phyloP scores from a whole-genome alignment of 2,888 invertebrate genomes.

The Orthonychiurus folsomi region DNA sequence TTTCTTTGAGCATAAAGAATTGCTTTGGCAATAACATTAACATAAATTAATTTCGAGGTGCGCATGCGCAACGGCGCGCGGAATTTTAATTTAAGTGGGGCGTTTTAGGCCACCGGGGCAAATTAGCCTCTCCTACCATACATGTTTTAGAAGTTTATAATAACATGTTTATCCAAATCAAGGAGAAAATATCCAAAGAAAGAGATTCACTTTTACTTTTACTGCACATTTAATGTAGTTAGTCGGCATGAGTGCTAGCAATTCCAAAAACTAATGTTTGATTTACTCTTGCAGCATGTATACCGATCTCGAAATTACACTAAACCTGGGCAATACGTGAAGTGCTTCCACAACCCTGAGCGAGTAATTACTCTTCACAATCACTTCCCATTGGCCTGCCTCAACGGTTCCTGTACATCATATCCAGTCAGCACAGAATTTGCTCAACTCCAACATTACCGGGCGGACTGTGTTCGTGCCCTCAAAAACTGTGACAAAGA shows the following conservation, averaged over 20 bases:
- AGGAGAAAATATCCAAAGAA: too few species aligned
- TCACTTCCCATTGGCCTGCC: constrained; percentile 81
- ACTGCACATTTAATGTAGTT: too few species aligned
- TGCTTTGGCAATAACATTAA: too few species aligned
- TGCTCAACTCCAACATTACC: constrained; percentile 87
- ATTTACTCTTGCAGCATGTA: constrained; percentile 58
- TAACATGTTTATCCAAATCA: neutral
- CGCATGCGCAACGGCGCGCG: too few species aligned
- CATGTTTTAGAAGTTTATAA: too few species aligned
- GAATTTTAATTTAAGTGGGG: too few species aligned
- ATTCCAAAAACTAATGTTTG: too few species aligned
- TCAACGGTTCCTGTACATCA: constrained; percentile 68
- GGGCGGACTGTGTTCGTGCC: constrained; percentile 82
- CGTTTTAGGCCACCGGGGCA: too few species aligned
- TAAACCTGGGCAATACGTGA: constrained; percentile 84
- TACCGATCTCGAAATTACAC: constrained; percentile 83
- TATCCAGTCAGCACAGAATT: constrained; percentile 70
- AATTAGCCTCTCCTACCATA: too few species aligned
- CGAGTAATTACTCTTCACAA: constrained; percentile 82
- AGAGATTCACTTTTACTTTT: too few species aligned
- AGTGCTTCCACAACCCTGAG: constrained; percentile 87
- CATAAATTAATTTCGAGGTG: too few species aligned
- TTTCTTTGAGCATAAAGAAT: too few species aligned
- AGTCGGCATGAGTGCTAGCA: neutral
- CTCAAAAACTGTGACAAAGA: constrained; percentile 72